Evolutionary conservation across 2,113 vertebrate species (phyloP).

Genomic region (Mellivora capensis): DNA sequence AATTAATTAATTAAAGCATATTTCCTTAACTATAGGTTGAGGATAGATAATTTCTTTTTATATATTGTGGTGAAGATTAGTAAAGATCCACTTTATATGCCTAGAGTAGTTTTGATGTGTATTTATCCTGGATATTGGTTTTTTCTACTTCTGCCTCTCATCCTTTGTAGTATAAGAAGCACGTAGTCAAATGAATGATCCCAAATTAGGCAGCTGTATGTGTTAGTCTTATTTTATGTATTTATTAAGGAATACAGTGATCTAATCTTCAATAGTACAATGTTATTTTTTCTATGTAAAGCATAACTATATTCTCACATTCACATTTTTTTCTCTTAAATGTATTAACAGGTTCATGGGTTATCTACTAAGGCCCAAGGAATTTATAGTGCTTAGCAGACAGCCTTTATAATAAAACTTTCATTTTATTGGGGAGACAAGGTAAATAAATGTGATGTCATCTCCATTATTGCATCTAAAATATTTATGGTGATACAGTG

Average conservation of each 20-base stretch:
- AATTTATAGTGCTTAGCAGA: not conserved
- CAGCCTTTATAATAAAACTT: not conserved
- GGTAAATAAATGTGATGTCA: not conserved
- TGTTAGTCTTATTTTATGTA: not conserved
- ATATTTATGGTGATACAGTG: not conserved
- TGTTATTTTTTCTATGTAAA: not conserved
- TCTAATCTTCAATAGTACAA: not conserved
- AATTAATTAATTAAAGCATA: not conserved
- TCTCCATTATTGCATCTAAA: not conserved
- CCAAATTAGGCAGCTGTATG: not conserved
- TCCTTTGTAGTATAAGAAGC: not conserved
- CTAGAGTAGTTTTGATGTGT: not conserved
- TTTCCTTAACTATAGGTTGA: not conserved
- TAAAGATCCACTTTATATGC: not conserved
- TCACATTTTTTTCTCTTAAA: constrained; percentile 21
- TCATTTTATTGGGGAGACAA: not conserved
- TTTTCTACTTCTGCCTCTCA: not conserved
- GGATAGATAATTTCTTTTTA: not conserved
- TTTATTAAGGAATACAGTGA: not conserved
- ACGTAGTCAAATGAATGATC: not conserved
- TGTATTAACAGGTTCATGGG: not conserved
- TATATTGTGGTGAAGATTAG: not conserved
- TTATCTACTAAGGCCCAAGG: not conserved
- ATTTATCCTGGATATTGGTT: not conserved
- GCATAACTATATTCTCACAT: not conserved